A percentile compares a stretch with the other conserved stretches of the same genome.
Conservation (phyloP, 2,888 invertebrate species). For the Spialia ferax region DNA sequence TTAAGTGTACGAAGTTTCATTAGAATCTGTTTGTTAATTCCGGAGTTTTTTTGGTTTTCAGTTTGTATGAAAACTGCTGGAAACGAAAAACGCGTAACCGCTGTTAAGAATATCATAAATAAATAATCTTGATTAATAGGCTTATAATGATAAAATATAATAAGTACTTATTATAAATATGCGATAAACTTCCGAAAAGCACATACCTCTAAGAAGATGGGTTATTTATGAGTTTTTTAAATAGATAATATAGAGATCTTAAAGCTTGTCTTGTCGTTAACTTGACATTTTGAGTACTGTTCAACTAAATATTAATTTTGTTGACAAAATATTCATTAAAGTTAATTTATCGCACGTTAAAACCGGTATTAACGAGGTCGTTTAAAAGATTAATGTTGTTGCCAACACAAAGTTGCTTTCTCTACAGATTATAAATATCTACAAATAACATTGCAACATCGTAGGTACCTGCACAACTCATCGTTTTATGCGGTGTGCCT, state of each 20-base stretch:
- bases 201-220: not conserved
- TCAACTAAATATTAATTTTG: conserved; percentile 21
- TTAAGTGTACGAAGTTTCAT: no score
- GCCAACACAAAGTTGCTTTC: conserved; percentile 34
- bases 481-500: conserved; percentile 7
- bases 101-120: no score
- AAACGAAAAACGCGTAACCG: no score
- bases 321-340: conserved; percentile 37
- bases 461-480: no score
- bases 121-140: no score
- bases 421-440: conserved; percentile 29
- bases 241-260: not conserved
- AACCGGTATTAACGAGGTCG: conserved; percentile 27
- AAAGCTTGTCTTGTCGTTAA: conserved; percentile 15
- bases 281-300: conserved; percentile 10
- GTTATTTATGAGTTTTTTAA: not conserved
- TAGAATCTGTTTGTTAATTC: no score
- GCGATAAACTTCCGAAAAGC: no score
- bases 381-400: conserved; percentile 37
- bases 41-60: no score
- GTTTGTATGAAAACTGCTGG: no score
- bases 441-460: conserved; percentile 29
- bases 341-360: conserved; percentile 29
- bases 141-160: no score
- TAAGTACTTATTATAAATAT: no score